Percentiles rank a stretch among this genome's conserved stretches.
These are phyloP conservation scores for Orchesella cincta DNA, from an alignment of 1,140 invertebrate species.

Conservation along the genomic window DNA sequence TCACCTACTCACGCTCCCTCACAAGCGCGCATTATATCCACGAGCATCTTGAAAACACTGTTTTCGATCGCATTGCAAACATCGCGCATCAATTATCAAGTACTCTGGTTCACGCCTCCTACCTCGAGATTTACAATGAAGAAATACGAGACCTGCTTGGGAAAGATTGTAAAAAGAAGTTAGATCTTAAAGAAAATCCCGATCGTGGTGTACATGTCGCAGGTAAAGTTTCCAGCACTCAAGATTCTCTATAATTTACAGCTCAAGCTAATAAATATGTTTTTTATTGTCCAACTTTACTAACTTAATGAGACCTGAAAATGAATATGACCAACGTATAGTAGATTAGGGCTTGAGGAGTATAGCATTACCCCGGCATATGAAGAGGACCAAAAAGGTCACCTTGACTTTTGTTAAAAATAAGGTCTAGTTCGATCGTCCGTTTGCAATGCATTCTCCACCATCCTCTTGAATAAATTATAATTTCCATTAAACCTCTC, in stretches of 20 bases:
- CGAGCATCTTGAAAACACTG: conserved; percentile 84
- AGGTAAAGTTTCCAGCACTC: conserved; percentile 58
- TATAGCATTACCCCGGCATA: too few relatives aligned
- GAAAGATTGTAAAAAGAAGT: conserved; percentile 65
- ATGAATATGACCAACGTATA: background rate
- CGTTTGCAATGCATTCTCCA: too few relatives aligned
- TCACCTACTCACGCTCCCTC: conserved; percentile 59
- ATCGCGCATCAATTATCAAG: conserved; percentile 73
- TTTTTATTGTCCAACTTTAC: background rate
- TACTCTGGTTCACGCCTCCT: conserved; percentile 87
- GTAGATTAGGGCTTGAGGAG: background rate
- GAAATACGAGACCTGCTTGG: conserved; percentile 77
- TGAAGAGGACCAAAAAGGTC: conserved; percentile 3
- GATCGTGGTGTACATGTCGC: conserved; percentile 80
- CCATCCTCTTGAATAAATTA: background rate
- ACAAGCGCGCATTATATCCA: conserved; percentile 75
- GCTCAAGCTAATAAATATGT: too few relatives aligned
- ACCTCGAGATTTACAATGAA: conserved; percentile 93
- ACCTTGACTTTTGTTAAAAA: conserved; percentile 23
- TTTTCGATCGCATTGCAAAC: conserved; percentile 89
- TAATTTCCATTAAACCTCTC: too few relatives aligned
- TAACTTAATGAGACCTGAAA: too few relatives aligned
- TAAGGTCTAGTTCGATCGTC: background rate
- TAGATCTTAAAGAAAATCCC: conserved; percentile 78
- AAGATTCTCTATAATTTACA: background rate